Conservation (phyloP, 2,888 invertebrate genomes). For the Cryptocephalus moraei region DNA sequence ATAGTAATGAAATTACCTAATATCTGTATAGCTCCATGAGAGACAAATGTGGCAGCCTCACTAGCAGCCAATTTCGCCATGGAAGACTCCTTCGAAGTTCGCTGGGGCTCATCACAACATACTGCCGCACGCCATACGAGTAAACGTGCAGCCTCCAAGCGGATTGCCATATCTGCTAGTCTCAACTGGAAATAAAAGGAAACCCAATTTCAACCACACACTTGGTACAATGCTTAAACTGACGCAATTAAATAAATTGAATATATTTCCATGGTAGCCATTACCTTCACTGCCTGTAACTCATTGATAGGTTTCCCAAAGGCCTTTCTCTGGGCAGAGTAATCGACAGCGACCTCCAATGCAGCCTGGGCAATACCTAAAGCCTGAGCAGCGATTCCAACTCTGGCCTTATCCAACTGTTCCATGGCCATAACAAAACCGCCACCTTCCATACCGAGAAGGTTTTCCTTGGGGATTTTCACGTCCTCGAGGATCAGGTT, state of each 20-base stretch:
- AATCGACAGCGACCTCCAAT: constrained; percentile 60
- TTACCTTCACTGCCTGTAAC: constrained; percentile 57
- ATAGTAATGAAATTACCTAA: constrained; percentile 34
- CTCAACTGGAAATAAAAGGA: constrained; percentile 38
- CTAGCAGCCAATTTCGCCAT: constrained; percentile 70
- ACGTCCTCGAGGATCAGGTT: constrained; percentile 59
- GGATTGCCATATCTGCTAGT: constrained; percentile 60
- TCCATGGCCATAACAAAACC: constrained; percentile 68
- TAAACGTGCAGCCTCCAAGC: constrained; percentile 56
- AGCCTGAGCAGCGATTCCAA: constrained; percentile 68
- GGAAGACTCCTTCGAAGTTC: constrained; percentile 56
- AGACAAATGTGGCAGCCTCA: constrained; percentile 53
- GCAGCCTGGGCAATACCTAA: constrained; percentile 67
- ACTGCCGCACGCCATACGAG: constrained; percentile 61
- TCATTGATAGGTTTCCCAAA: constrained; percentile 58
- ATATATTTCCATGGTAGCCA: no score
- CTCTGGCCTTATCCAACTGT: constrained; percentile 57
- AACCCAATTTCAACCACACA: background rate
- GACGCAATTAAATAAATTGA: no score
- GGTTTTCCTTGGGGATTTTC: constrained; percentile 45
- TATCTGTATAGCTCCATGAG: constrained; percentile 65
- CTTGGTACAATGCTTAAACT: no score
- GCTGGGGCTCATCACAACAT: constrained; percentile 42
- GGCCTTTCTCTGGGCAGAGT: constrained; percentile 54
- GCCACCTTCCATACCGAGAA: constrained; percentile 42